These are phyloP conservation scores for Pristis pectinata DNA, from an alignment of 2,797 vertebrate genomes.

Conservation along the genomic window DNA sequence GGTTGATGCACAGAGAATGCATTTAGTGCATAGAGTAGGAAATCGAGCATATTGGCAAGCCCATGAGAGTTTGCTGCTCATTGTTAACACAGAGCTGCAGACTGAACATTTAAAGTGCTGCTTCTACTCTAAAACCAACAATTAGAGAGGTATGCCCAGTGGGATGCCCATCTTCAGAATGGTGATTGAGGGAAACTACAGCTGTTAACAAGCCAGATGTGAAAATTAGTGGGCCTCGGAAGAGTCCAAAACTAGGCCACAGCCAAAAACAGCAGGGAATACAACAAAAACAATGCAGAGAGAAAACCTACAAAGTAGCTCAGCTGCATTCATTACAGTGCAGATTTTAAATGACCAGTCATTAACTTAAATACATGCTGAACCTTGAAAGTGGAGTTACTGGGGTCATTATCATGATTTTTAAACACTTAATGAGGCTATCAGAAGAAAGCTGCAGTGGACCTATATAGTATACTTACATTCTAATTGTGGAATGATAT, in stretches of 20 bases:
- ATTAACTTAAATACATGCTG: not conserved
- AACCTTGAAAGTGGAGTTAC: not conserved
- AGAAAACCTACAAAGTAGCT: not conserved
- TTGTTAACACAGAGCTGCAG: not conserved
- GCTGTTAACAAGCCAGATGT: slow-evolving; percentile 21
- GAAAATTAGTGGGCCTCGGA: not conserved
- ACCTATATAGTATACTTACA: not conserved
- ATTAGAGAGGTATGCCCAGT: not conserved
- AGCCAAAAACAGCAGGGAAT: slow-evolving; percentile 10
- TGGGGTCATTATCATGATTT: not conserved
- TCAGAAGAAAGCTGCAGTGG: not conserved
- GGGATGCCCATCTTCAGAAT: not conserved
- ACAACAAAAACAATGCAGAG: not conserved
- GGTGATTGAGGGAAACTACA: slow-evolving; percentile 12
- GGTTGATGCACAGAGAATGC: not conserved
- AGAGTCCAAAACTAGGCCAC: not conserved
- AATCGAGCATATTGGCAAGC: not conserved
- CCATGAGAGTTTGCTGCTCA: not conserved
- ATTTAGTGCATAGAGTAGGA: not conserved
- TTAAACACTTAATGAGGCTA: not conserved
- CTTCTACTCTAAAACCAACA: not conserved
- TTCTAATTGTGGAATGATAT: not conserved
- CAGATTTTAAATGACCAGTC: not conserved
- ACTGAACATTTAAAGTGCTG: not conserved
- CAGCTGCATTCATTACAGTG: not conserved